These are phyloP conservation scores for Astur gentilis DNA, from an alignment of 2,113 vertebrate species.

Conservation along the genomic window DNA sequence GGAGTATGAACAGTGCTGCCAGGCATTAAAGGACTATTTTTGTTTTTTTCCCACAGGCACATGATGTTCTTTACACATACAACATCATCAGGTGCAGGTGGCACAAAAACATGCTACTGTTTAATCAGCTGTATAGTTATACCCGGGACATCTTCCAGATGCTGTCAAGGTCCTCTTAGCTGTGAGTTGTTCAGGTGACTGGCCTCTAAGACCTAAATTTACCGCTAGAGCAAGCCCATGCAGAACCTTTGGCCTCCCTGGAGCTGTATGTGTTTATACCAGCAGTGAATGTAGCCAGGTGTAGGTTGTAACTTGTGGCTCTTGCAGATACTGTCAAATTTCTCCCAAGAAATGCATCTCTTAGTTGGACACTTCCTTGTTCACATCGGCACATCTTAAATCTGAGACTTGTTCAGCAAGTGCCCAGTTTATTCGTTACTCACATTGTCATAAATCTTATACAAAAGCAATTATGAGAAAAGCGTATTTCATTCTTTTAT, in stretches of 20 bases:
- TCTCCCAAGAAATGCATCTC: neutral
- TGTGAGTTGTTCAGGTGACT: neutral
- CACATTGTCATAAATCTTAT: constrained; percentile 46
- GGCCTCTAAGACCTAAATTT: neutral
- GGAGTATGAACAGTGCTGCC: neutral
- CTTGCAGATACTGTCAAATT: neutral
- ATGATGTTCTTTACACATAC: neutral
- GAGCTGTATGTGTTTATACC: neutral
- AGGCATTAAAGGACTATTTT: neutral
- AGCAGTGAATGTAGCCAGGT: neutral
- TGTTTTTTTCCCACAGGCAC: neutral
- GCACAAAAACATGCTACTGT: neutral
- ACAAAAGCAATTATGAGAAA: constrained; percentile 42
- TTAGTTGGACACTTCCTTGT: neutral
- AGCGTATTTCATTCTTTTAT: constrained; percentile 63
- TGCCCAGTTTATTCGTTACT: constrained; percentile 54
- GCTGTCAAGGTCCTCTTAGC: neutral
- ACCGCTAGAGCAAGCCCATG: neutral
- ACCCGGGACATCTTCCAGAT: neutral
- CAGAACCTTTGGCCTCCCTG: neutral
- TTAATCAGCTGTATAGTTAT: neutral
- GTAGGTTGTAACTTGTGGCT: neutral
- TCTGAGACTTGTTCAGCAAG: constrained; percentile 19
- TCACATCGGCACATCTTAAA: constrained; percentile 35
- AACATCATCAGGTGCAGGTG: neutral